These are phyloP conservation scores for Hemicentrotus pulcherrimus DNA, from an alignment of 35 echinoderm and acorn worm genomes.

Conservation along the genomic window DNA sequence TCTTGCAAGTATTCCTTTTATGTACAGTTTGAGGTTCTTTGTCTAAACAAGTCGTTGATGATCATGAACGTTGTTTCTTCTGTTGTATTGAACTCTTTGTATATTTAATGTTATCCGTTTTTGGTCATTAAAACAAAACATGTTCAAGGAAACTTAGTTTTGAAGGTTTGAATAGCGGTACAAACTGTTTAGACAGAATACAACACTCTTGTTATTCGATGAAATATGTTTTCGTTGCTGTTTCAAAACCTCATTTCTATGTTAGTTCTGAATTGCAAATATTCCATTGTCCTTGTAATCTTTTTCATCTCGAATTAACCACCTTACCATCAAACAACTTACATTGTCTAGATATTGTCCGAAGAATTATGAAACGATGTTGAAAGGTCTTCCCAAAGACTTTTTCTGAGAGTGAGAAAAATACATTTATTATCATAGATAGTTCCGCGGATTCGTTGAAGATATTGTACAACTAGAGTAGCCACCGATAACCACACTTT, in stretches of 20 bases:
- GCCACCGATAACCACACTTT: no score
- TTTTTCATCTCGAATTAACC: no score
- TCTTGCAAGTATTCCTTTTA: background rate
- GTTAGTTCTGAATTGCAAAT: background rate
- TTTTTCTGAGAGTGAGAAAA: background rate
- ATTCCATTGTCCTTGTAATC: background rate
- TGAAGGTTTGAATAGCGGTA: background rate
- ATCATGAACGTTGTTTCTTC: background rate
- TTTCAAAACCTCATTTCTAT: no score
- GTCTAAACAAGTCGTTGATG: background rate
- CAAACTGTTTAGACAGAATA: background rate
- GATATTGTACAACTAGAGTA: no score
- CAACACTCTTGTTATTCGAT: background rate
- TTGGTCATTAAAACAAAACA: background rate
- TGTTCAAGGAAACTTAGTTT: background rate
- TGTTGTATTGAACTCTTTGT: background rate
- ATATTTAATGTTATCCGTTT: background rate
- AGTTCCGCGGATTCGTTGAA: no score
- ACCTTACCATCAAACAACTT: no score
- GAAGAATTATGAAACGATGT: background rate
- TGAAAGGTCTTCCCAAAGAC: background rate
- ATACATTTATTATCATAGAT: background rate
- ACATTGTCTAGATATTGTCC: background rate
- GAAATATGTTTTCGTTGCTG: background rate
- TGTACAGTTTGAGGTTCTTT: background rate